Evolutionary conservation across 2,797 vertebrate genomes (phyloP).

Genomic region (Bovichtus diacanthus): DNA sequence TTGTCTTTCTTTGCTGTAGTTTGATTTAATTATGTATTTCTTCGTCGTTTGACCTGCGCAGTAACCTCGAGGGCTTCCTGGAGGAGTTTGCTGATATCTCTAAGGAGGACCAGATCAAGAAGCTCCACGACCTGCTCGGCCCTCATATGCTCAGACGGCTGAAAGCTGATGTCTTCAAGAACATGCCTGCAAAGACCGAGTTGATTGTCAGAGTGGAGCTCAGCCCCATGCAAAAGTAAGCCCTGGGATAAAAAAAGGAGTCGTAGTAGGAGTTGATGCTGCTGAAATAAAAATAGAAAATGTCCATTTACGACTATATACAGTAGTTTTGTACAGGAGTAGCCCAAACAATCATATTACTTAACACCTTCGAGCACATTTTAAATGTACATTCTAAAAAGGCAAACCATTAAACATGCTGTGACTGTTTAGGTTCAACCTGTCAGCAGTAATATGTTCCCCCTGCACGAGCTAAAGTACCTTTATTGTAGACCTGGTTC

Average conservation of each 20-base stretch:
- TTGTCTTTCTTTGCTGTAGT: accelerated
- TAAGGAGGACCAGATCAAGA: conserved; percentile 99
- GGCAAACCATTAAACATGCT: neutral
- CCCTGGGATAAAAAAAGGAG: neutral
- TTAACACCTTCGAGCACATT: neutral
- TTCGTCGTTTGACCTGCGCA: conserved; percentile 57
- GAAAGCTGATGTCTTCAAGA: conserved; percentile 97
- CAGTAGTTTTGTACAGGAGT: too few species aligned
- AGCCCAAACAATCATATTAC: neutral
- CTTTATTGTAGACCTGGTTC: too few species aligned
- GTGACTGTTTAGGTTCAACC: neutral
- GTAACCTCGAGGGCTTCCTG: conserved; percentile 97
- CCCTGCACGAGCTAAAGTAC: too few species aligned
- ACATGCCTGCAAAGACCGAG: conserved; percentile 99
- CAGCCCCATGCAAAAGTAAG: conserved; percentile 99
- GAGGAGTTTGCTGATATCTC: conserved; percentile 99
- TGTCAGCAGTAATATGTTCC: too few species aligned
- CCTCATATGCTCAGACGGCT: conserved; percentile 97
- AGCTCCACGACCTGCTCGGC: conserved; percentile 95
- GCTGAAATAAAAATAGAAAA: neutral
- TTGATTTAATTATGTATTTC: accelerated
- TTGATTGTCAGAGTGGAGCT: conserved; percentile 97
- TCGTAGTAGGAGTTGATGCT: neutral
- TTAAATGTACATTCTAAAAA: neutral
- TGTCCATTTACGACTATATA: neutral